A percentile compares a stretch with the other conserved stretches of the same genome.
These are phyloP conservation scores for Ploceus nigricollis DNA, from an alignment of 2,113 vertebrate species.

Conservation along the genomic window DNA sequence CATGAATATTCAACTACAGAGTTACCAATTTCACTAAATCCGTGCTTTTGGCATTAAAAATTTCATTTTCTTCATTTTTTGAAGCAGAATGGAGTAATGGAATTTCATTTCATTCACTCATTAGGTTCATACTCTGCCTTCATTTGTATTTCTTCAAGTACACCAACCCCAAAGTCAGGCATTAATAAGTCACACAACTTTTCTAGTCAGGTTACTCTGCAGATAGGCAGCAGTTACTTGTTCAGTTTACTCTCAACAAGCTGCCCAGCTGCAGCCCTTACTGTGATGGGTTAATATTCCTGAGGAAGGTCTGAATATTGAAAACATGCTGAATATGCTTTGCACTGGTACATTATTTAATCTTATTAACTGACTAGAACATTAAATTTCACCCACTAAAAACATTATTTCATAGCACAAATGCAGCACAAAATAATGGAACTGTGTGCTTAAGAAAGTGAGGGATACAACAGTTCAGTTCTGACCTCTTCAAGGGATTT, in stretches of 20 bases:
- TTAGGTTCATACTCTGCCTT: neutral
- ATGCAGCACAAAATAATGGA: neutral
- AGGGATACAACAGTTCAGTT: neutral
- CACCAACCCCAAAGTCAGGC: neutral
- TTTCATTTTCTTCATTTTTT: neutral
- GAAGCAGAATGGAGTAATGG: neutral
- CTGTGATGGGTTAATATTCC: neutral
- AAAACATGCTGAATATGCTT: neutral
- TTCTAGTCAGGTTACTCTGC: neutral
- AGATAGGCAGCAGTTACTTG: neutral
- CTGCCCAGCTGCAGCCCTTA: neutral
- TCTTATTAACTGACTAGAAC: neutral
- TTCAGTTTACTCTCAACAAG: neutral
- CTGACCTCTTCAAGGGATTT: neutral
- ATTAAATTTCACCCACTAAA: neutral
- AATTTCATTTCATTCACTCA: neutral
- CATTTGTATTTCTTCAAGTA: neutral
- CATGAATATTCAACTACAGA: neutral
- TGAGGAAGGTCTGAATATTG: neutral
- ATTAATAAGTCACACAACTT: neutral
- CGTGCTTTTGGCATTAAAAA: neutral
- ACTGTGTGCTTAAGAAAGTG: neutral
- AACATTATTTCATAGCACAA: neutral
- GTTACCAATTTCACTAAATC: neutral
- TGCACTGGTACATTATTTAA: neutral